Evolutionary conservation across 1,140 invertebrate genomes (phyloP).

Genomic region (Thaumetopoea pityocampa): DNA sequence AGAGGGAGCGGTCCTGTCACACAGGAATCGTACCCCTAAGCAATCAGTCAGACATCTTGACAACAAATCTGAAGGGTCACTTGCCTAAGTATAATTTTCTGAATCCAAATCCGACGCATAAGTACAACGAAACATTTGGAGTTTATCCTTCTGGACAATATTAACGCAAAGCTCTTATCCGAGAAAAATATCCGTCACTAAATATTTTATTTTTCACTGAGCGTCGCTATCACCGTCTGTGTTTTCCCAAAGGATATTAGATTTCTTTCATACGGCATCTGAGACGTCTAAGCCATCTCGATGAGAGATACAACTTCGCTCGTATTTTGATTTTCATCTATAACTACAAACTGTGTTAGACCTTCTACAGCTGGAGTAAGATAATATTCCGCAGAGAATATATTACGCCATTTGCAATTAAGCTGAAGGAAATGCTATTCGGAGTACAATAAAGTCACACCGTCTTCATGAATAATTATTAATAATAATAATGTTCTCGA

Average conservation of each 20-base stretch:
- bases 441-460: constrained; percentile 1
- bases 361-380: constrained; percentile 1
- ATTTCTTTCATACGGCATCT: constrained; percentile 31
- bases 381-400: constrained; percentile 11
- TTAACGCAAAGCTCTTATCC: constrained; percentile 16
- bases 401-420: constrained; percentile 14
- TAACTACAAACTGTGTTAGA: constrained; percentile 16
- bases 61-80: too few relatives aligned
- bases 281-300: constrained; percentile 13
- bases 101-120: too few relatives aligned
- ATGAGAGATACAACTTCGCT: constrained; percentile 24
- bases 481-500: not conserved
- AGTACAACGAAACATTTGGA: constrained; percentile 7
- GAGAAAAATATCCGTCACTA: constrained; percentile 22
- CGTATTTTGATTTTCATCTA: constrained; percentile 24
- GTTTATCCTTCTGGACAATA: constrained; percentile 3
- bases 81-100: too few relatives aligned
- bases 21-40: too few relatives aligned
- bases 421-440: constrained; percentile 14
- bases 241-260: constrained; percentile 43
- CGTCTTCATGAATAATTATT: constrained; percentile 8
- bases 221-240: constrained; percentile 31
- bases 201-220: constrained; percentile 37
- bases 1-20: too few relatives aligned
- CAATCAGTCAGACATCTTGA: too few relatives aligned